These are phyloP conservation scores for Puma concolor DNA, from an alignment of 2,113 vertebrate species.

Conservation along the genomic window DNA sequence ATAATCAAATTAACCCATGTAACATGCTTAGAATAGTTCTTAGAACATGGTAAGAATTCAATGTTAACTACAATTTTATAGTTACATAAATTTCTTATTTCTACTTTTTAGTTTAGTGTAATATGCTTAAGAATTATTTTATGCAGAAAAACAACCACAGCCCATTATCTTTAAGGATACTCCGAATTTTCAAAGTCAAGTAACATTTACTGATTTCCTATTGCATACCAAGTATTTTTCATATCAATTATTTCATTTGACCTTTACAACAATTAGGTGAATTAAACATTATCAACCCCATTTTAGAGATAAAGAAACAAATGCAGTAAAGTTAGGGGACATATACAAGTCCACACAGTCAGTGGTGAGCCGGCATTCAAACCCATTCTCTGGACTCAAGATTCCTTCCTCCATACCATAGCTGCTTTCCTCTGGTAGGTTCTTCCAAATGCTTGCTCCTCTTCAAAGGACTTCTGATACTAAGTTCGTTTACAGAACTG, in stretches of 20 bases:
- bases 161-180: slow-evolving; percentile 33
- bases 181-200: slow-evolving; percentile 9
- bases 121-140: slow-evolving; percentile 29
- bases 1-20: not conserved
- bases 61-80: slow-evolving; percentile 8
- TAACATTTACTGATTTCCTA: not conserved
- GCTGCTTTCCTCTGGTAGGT: not conserved
- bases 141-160: not conserved
- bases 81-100: slow-evolving; percentile 25
- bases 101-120: not conserved
- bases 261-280: not conserved
- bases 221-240: not conserved
- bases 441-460: slow-evolving; percentile 24
- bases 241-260: not conserved
- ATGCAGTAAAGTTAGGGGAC: not conserved
- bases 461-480: slow-evolving; percentile 5
- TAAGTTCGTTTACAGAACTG: slow-evolving; percentile 28
- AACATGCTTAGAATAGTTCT: slow-evolving; percentile 3
- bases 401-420: not conserved
- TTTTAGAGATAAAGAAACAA: slow-evolving; percentile 12
- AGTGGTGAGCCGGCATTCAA: not conserved
- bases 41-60: not conserved
- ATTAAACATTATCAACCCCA: not conserved
- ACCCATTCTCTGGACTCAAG: not conserved
- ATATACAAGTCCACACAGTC: not conserved